Evolutionary conservation across 2,113 vertebrate species (phyloP), one percentile per base, ranked within the genome.

Genomic region (Ciconia stormi): DNA sequence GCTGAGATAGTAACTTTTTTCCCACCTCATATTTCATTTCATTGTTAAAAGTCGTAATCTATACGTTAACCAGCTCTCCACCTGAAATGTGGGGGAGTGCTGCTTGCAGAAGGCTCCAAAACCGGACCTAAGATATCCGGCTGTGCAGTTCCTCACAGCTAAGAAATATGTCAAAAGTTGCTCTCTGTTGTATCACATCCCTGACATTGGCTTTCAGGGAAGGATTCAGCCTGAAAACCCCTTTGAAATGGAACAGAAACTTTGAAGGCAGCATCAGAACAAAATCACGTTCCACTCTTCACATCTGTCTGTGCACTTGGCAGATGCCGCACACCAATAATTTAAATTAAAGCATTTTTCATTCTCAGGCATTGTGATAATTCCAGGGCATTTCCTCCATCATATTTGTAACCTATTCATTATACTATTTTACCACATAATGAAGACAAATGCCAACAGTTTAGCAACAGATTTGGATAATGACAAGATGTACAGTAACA

Each of bases 361-460:
- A 66, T 93, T 97, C 92, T 96, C 66, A n/a, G 80, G 38, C 81
- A 76, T 96, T 91, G 71, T 83, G 92, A 95, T 96, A 86, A 93
- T 97, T 97, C 91, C 71, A 84, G 95, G 50, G 52, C 70, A 97
- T 97, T 97, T 96, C 92, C 74, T 87, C 89, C 91, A 94, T 82
- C 22, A 90, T 97, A 96, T 97, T 97, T 97, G 92, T 96, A 98
- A 97, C 77, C 96, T 97, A 96, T 97, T 97, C 95, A 97, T 98
- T 98, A 98, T 67, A 90, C 62, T 42, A 55, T 97, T 98, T 98
- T 97, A 81, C 89, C 32, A 34, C 86, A 82, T 98, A 98, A 98
- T 98, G 97, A 98, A 98, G 98, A 98, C 96, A 97, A 98, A 98
- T 97, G 96, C 72, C 94, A 96, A 97, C 93, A 95, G 96, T 98